These are phyloP conservation scores for Piprites chloris DNA, from an alignment of 2,113 vertebrate genomes.

Conservation along the genomic window DNA sequence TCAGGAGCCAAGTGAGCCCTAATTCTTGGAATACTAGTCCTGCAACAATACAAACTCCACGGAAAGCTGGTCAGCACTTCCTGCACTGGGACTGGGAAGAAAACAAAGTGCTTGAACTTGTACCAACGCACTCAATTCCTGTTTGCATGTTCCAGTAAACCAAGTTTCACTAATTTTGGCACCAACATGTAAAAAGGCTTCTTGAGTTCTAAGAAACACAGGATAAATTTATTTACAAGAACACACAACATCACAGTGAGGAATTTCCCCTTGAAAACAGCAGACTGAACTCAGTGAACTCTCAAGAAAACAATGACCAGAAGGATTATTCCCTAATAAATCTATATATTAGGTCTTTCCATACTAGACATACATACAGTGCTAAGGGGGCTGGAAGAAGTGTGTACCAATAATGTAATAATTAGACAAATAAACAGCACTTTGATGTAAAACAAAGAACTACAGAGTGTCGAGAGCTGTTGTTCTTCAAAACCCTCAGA, in stretches of 20 bases:
- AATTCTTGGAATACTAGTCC: not conserved
- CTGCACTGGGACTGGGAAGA: not conserved
- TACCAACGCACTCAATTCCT: not conserved
- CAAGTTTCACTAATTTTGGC: constrained; percentile 18
- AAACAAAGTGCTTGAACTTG: not conserved
- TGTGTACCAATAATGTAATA: not conserved
- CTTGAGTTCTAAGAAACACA: constrained; percentile 11
- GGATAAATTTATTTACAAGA: constrained; percentile 36
- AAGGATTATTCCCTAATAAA: not conserved
- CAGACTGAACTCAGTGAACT: not conserved
- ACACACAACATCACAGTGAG: not conserved
- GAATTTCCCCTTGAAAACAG: constrained; percentile 29
- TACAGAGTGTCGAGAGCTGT: not conserved
- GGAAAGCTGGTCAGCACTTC: not conserved
- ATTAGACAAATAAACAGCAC: not conserved
- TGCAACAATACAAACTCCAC: not conserved
- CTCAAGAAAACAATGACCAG: not conserved
- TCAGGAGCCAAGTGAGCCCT: not conserved
- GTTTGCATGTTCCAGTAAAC: not conserved
- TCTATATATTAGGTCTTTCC: not conserved
- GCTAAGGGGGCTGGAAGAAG: not conserved
- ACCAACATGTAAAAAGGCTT: not conserved
- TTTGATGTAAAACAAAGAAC: constrained; percentile 9
- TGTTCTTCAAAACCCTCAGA: not conserved
- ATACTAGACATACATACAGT: not conserved